Base-by-base conservation (phyloP, 1,140 invertebrate species). In the Drosophila arizonae region DNA sequence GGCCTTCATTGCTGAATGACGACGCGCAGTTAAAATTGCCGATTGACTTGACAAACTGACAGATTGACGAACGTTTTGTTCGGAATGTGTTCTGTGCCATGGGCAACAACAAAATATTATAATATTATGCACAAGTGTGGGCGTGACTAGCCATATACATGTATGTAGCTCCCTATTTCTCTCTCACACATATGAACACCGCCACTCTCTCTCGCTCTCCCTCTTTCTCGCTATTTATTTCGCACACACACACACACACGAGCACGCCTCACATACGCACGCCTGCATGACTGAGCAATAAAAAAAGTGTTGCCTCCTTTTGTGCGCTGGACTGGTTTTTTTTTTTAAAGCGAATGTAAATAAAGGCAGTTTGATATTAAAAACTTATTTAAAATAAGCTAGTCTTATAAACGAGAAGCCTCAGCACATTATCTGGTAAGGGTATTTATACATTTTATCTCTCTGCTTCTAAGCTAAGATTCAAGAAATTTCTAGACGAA, bases 21-120 rank as follows among this genome's bases (percentile, higher is more conserved):
- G 33, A 54, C 64, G 39, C 21, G 41, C 45, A 55, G 50, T 65
- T 58, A 61, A 67, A 61, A 62, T 70, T 54, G 69, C 66, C 56
- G 69, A 58, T 21, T 41, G 72, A 72, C 54, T 60, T 50, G 73
- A 70, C 52, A 55, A 58, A 60, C 63, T 68, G 63, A 21, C 15
- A 50, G 21, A 70, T 68, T 81, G 77, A 62, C 77, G 57, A 13
- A 26, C 58, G 26, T 65, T 72, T 66, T 73, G 73, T 73, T 84
- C 75, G 63, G 75, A 82, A 76, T 74, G 57, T 57, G n/a, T 17
- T 72, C 17, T 64, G 26, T 46, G 36, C 10, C 36, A 28, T 48
- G 15, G 45, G 52, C 39, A 36, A 60, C 39, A 36, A 60, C 21
- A 57, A 62, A 50, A 68, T 62, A 68, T 41, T 56, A 56, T 67